Evolutionary conservation across 2,797 vertebrate genomes (phyloP).

Genomic region (Linurgus olivaceus): DNA sequence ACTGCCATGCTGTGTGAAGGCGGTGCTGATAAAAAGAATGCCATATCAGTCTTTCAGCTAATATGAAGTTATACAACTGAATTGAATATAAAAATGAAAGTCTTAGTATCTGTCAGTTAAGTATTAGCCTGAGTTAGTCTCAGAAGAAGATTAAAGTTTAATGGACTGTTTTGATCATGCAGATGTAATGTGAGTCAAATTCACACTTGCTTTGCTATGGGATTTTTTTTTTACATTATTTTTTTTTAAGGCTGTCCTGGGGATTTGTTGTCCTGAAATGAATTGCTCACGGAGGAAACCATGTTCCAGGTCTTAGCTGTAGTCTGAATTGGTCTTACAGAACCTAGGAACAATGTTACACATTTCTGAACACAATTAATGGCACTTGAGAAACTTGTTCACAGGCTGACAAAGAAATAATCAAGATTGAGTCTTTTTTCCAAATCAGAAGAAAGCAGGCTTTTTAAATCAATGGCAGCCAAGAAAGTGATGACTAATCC

Average conservation of each 20-base stretch:
- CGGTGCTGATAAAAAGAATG: slow-evolving; percentile 36
- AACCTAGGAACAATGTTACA: background rate
- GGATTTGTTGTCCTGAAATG: background rate
- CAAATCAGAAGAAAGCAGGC: background rate
- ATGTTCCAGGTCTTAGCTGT: background rate
- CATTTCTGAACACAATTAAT: background rate
- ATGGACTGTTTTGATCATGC: background rate
- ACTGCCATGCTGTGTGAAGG: background rate
- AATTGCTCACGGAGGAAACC: background rate
- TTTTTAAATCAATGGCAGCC: background rate
- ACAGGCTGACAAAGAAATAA: background rate
- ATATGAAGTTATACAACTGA: slow-evolving; percentile 13
- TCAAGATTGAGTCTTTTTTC: background rate
- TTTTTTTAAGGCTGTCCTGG: background rate
- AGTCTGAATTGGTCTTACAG: background rate
- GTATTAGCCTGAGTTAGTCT: slow-evolving; percentile 9
- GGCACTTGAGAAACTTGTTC: background rate
- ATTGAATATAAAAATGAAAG: background rate
- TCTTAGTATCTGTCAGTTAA: background rate
- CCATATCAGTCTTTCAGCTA: background rate
- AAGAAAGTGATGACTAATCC: background rate
- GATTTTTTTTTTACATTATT: background rate
- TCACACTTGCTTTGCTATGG: background rate
- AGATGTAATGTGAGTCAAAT: background rate
- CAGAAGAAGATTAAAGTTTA: slow-evolving; percentile 42